Evolutionary conservation across 2,888 invertebrate species (phyloP), one percentile per base, ranked within the genome.

Genomic region (Ochlodes sylvanus): DNA sequence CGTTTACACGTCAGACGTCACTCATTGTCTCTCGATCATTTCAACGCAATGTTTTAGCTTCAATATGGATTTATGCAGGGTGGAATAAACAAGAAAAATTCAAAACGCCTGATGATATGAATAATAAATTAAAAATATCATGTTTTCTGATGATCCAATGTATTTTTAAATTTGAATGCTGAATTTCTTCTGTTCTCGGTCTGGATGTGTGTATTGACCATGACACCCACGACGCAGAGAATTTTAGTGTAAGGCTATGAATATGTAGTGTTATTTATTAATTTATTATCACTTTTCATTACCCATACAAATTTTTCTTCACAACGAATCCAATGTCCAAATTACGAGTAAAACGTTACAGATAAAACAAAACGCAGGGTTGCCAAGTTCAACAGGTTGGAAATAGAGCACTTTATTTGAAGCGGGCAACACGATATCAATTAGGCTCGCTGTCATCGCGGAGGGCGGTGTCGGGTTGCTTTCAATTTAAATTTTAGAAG

Each of bases 361-460:
- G 19, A 50, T 12, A 21, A 44, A 47, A 47, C 44, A 47, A 68
- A 66, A 68, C 55, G 63, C 56, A 70, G 65, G 61, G 55, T 70
- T 69, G 69, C 64, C 56, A 64, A 44, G 56, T 64, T 64, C 44
- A 73, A 69, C 72, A 70, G 47, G 57, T 60, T 69, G 56, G 77
- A 84, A 85, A 86, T 87, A 86, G 83, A 87, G 78, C 84, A 83
- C 87, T 89, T 85, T 77, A 79, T 82, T 81, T 75, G 78, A 80
- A 81, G 74, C 63, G 15, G 42, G 75, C 71, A 90, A 91, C 82
- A 76, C 79, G 88, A 92, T 90, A 90, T 88, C 88, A 90, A 90
- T 91, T 89, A 90, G 86, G 81, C 83, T 78, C 81, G 79, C 86
- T 85, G 88, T 89, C 90, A 73, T 68, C 76, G 57, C 68, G 70